These are phyloP conservation scores for Pelodytes ibericus DNA, from an alignment of 2,797 vertebrate species.

Conservation along the genomic window DNA sequence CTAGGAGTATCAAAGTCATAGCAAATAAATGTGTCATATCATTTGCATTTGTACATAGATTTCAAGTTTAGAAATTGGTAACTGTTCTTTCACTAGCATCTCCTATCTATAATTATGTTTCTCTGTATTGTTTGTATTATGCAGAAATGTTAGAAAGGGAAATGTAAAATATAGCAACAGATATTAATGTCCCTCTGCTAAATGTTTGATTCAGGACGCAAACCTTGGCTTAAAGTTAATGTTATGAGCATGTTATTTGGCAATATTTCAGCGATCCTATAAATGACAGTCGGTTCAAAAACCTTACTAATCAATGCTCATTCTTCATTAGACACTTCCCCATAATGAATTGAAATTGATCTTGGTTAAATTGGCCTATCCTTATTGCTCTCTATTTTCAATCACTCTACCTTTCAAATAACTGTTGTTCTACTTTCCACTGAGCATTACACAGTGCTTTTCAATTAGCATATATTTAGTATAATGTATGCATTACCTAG, in stretches of 20 bases:
- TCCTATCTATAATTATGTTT: too few species aligned
- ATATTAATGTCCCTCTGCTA: background rate
- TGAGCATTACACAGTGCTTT: background rate
- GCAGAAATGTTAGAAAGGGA: background rate
- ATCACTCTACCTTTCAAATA: constrained; percentile 3
- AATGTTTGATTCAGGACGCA: background rate
- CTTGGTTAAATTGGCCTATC: constrained; percentile 12
- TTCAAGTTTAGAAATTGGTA: too few species aligned
- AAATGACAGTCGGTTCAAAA: background rate
- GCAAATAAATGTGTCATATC: too few species aligned
- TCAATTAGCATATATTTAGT: constrained; percentile 17
- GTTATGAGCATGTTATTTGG: background rate
- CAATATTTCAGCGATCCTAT: constrained; percentile 2
- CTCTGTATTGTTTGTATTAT: background rate
- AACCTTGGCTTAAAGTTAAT: background rate
- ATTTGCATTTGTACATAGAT: too few species aligned
- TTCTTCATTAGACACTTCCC: background rate
- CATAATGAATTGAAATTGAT: constrained; percentile 19
- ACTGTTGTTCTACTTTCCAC: background rate
- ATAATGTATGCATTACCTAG: background rate
- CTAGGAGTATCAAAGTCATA: too few species aligned
- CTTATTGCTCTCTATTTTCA: background rate
- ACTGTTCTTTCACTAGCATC: too few species aligned
- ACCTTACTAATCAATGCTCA: background rate
- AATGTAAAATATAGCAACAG: background rate